Percentiles rank a stretch among this genome's conserved stretches.
Evolutionary conservation across 2,888 invertebrate genomes (phyloP).

Genomic region (Eupithecia subumbrata): DNA sequence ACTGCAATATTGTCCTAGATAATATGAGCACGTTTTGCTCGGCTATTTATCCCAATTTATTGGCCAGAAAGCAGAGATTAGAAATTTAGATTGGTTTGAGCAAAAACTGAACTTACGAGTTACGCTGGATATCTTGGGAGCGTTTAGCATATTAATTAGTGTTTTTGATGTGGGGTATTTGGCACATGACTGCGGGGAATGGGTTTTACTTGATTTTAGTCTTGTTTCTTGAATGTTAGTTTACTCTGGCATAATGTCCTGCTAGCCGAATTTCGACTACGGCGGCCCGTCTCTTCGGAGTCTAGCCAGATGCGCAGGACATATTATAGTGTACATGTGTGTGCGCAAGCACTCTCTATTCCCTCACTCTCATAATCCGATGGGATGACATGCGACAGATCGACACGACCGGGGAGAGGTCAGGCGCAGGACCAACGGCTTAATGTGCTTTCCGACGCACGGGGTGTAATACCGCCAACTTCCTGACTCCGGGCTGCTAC

Average conservation of each 20-base stretch:
- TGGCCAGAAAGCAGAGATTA: slow-evolving; percentile 53
- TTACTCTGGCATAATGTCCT: background rate
- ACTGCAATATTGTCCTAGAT: slow-evolving; percentile 17
- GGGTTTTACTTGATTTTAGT: slow-evolving; percentile 1
- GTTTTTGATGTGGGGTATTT: slow-evolving; percentile 44
- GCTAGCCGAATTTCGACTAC: too few species aligned
- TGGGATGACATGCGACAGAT: too few species aligned
- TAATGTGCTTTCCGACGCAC: too few species aligned
- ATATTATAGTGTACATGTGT: too few species aligned
- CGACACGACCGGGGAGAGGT: too few species aligned
- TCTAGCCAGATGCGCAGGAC: too few species aligned
- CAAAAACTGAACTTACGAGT: slow-evolving; percentile 58
- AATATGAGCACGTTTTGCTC: slow-evolving; percentile 34
- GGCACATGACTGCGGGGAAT: slow-evolving; percentile 37
- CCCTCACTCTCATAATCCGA: too few species aligned
- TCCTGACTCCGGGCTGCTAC: too few species aligned
- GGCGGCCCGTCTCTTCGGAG: too few species aligned
- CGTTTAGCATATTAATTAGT: slow-evolving; percentile 65
- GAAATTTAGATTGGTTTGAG: slow-evolving; percentile 59
- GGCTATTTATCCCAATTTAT: slow-evolving; percentile 54
- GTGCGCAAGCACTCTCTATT: too few species aligned
- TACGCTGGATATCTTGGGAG: slow-evolving; percentile 37
- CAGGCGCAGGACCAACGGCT: too few species aligned
- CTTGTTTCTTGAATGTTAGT: background rate
- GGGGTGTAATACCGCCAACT: too few species aligned